phyloP scores from a whole-genome alignment of 2,797 vertebrate genomes.

The Glossophaga mutica region DNA sequence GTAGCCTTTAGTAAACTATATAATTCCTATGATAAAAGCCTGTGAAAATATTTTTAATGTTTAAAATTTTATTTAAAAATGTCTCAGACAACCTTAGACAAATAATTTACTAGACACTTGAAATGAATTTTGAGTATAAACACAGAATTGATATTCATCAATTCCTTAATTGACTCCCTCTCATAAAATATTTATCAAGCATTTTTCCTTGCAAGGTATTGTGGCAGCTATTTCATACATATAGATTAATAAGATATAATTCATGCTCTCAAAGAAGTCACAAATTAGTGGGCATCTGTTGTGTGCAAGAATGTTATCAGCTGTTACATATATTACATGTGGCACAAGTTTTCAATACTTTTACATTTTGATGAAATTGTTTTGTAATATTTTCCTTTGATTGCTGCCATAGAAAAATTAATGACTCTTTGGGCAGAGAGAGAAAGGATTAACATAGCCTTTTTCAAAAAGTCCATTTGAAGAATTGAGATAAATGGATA shows the following conservation, averaged over 20 bases:
- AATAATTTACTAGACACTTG: neutral
- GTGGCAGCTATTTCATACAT: neutral
- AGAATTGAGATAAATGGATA: constrained; percentile 19
- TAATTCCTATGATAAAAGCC: neutral
- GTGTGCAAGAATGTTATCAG: neutral
- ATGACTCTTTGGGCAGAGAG: neutral
- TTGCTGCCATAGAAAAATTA: neutral
- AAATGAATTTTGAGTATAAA: neutral
- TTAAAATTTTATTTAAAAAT: neutral
- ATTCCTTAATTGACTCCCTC: neutral
- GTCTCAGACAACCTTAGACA: neutral
- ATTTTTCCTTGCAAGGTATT: neutral
- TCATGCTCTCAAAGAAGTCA: neutral
- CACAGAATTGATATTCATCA: neutral
- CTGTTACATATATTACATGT: neutral
- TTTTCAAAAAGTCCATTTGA: neutral
- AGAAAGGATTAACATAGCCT: neutral
- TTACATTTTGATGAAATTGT: neutral
- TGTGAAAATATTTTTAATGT: neutral
- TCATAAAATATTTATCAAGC: constrained; percentile 1
- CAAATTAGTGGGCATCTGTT: neutral
- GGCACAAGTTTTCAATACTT: neutral
- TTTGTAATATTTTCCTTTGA: constrained; percentile 3
- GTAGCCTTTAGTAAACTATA: neutral
- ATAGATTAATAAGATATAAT: neutral